Percentiles rank a stretch among this genome's conserved stretches.
Conservation (phyloP, 2,797 vertebrate species). For the Knipowitschia caucasica region DNA sequence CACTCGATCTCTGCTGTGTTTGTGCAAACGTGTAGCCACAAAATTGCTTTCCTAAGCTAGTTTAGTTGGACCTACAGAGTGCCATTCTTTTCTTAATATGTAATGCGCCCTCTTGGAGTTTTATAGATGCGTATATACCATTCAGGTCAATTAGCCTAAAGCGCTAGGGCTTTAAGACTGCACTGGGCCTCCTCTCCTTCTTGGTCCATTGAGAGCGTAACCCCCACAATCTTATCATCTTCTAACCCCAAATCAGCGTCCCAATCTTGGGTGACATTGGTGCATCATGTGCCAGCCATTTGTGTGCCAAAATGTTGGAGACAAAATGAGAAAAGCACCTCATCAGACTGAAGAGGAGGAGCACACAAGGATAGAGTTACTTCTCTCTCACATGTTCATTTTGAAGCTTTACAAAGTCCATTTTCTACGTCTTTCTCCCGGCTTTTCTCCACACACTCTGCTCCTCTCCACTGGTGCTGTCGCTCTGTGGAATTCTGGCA, state of each 20-base stretch:
- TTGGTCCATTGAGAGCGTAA: conserved; percentile 6
- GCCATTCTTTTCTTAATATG: conserved; percentile 37
- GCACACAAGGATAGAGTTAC: conserved; percentile 30
- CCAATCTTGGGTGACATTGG: conserved; percentile 58
- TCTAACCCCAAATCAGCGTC: conserved; percentile 42
- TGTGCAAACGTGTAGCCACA: conserved; percentile 27
- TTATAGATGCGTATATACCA: conserved; percentile 51
- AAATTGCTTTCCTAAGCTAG: conserved; percentile 25
- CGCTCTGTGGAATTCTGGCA: conserved; percentile 83
- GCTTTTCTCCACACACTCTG: conserved; percentile 43
- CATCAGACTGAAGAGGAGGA: conserved; percentile 25
- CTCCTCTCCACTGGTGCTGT: conserved; percentile 65
- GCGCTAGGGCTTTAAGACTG: conserved; percentile 49
- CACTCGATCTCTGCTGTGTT: conserved; percentile 39
- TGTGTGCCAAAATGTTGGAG: conserved; percentile 38
- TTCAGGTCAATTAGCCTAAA: conserved; percentile 48
- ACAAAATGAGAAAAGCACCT: conserved; percentile 52
- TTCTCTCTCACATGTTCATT: conserved; percentile 22
- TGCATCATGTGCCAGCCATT: conserved; percentile 45
- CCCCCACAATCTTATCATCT: conserved; percentile 33
- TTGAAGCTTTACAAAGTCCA: conserved; percentile 27
- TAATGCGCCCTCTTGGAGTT: conserved; percentile 51
- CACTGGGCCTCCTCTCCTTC: conserved; percentile 36
- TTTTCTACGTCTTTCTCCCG: conserved; percentile 34
- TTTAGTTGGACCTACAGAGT: conserved; percentile 42